These are phyloP conservation scores for Helicorthomorpha holstii DNA, from an alignment of 1,140 invertebrate species.

Conservation along the genomic window DNA sequence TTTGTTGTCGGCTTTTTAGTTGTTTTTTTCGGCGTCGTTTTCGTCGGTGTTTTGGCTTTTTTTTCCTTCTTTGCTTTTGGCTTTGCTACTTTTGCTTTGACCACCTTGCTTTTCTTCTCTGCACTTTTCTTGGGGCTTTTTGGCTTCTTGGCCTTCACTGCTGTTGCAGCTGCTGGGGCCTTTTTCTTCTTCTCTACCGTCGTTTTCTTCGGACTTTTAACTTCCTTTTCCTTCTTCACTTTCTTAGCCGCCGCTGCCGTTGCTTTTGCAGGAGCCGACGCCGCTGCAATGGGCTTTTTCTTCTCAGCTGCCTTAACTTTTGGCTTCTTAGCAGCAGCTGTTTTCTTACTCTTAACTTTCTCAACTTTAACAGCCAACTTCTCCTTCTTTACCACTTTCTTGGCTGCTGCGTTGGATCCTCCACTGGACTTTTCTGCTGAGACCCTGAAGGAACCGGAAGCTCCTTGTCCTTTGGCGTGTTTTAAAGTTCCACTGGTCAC, in stretches of 20 bases:
- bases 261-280: not conserved
- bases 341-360: not conserved
- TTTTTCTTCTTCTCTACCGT: conserved; percentile 2
- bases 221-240: conserved; percentile 1
- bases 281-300: not conserved
- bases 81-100: no score
- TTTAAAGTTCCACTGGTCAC: conserved; percentile 11
- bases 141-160: not conserved
- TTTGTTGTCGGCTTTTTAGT: no score
- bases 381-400: conserved; percentile 6
- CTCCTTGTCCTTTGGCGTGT: conserved; percentile 15
- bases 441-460: conserved; percentile 14
- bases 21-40: no score
- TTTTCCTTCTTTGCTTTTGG: no score
- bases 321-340: not conserved
- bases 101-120: no score
- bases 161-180: not conserved
- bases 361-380: not conserved
- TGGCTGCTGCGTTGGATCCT: not conserved
- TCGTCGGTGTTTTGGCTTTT: no score
- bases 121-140: conserved; percentile 1
- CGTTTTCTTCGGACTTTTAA: conserved; percentile 4
- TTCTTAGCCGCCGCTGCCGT: not conserved
- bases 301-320: not conserved
- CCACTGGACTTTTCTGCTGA: conserved; percentile 7